These are phyloP conservation scores for Pristionchus entomophagus DNA, from an alignment of 2,888 invertebrate species.

Conservation along the genomic window DNA sequence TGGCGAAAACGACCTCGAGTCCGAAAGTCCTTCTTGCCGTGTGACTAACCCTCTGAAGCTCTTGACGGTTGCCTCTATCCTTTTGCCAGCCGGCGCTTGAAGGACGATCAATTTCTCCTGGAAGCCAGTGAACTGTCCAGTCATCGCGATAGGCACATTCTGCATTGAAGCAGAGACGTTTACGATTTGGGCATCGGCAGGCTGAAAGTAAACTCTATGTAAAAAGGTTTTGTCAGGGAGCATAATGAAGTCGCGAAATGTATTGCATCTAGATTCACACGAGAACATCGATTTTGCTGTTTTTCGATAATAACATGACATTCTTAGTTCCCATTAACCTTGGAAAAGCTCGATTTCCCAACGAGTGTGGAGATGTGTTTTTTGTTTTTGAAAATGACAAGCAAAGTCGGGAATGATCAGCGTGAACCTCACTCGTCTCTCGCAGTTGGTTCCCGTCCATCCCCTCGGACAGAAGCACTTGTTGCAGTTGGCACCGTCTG, in stretches of 20 bases:
- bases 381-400: too few species aligned
- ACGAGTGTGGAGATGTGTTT: too few species aligned
- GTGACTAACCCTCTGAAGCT: neutral
- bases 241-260: too few species aligned
- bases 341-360: too few species aligned
- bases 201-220: too few species aligned
- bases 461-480: conserved; percentile 36
- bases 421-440: neutral
- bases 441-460: conserved; percentile 41
- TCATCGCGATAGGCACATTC: neutral
- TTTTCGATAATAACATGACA: too few species aligned
- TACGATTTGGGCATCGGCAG: neutral
- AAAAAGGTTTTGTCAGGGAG: too few species aligned
- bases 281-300: too few species aligned
- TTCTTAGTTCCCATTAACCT: too few species aligned
- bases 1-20: conserved; percentile 7
- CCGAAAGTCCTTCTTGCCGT: too few species aligned
- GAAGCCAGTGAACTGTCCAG: neutral
- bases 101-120: conserved; percentile 1
- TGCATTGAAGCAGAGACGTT: neutral
- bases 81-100: conserved; percentile 12
- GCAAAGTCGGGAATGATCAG: too few species aligned
- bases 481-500: conserved; percentile 3
- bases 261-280: too few species aligned
- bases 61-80: neutral